A percentile compares a stretch with the other conserved stretches of the same genome.
phyloP scores from a whole-genome alignment of 2,113 vertebrate species.

The western clawed frog (Xenopus tropicalis) region UCB_Xtro_10.0 CM004447.2:46061001-46061500 shows the following conservation, averaged over 20 bases:
- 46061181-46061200: conserved; percentile 96
- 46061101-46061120: conserved; percentile 28
- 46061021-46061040: no score
- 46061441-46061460: no score
- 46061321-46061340: conserved; percentile 92
- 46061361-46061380: conserved; percentile 92
- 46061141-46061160: conserved; percentile 94
- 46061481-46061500: no score
- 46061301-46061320: conserved; percentile 94
- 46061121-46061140: conserved; percentile 88
- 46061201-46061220: conserved; percentile 94
- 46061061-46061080: no score
- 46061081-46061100: neutral
- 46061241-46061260: conserved; percentile 95
- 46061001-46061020: no score
- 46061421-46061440: no score
- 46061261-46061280: conserved; percentile 98
- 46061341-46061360: conserved; percentile 97
- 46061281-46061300: conserved; percentile 96
- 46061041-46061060: no score
- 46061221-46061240: conserved; percentile 95
- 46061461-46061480: no score
- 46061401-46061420: neutral
- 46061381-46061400: conserved; percentile 73
- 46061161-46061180: conserved; percentile 96